These are phyloP conservation scores for Harlomillsia oculata DNA, from an alignment of 1,140 invertebrate species.

Conservation along the genomic window DNA sequence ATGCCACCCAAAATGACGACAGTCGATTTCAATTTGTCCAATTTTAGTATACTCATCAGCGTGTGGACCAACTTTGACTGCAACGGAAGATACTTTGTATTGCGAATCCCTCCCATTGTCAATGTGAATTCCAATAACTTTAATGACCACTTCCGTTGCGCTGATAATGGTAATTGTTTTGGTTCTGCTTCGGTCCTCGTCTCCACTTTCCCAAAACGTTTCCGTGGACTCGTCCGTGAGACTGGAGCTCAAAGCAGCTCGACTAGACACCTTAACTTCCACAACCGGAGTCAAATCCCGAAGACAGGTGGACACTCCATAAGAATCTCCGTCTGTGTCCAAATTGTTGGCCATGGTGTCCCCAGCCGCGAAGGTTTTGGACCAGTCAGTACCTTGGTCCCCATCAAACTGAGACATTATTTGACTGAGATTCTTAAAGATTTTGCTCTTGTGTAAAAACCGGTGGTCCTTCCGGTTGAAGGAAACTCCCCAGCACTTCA, in stretches of 20 bases:
- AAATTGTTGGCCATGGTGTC: conserved; percentile 35
- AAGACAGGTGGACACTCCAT: conserved; percentile 43
- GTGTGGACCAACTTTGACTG: conserved; percentile 68
- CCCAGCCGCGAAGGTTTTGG: conserved; percentile 25
- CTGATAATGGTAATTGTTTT: conserved; percentile 60
- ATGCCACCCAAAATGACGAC: conserved; percentile 71
- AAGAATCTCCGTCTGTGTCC: conserved; percentile 5
- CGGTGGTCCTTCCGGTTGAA: conserved; percentile 80
- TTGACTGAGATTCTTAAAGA: conserved; percentile 93
- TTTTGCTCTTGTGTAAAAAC: conserved; percentile 85
- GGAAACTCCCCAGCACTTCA: conserved; percentile 83
- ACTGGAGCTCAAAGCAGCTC: conserved; percentile 84
- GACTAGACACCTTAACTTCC: conserved; percentile 80
- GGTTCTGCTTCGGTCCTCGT: conserved; percentile 85
- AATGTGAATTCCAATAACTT: conserved; percentile 67
- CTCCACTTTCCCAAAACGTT: conserved; percentile 98
- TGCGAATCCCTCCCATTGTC: conserved; percentile 87
- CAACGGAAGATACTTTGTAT: conserved; percentile 78
- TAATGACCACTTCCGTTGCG: conserved; percentile 42
- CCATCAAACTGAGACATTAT: conserved; percentile 89
- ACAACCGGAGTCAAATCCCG: conserved; percentile 62
- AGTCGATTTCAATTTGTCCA: conserved; percentile 71
- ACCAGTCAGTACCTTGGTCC: conserved; percentile 43
- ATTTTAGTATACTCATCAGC: conserved; percentile 70
- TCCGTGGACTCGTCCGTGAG: conserved; percentile 90